phyloP scores from a whole-genome alignment of 2,113 vertebrate genomes.

The Clinocottus analis region DNA sequence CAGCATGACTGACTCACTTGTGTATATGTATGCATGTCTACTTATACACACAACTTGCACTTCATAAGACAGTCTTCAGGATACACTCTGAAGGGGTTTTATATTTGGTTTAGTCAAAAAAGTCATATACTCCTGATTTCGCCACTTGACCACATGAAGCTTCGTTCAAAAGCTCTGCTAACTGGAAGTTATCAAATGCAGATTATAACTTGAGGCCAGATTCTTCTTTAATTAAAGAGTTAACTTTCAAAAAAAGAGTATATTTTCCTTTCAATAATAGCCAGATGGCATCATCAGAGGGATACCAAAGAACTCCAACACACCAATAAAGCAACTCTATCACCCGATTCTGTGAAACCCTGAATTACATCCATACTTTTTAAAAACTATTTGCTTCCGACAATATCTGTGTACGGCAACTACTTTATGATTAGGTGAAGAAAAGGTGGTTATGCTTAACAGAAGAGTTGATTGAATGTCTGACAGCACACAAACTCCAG shows the following conservation, averaged over 20 bases:
- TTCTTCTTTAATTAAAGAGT: neutral
- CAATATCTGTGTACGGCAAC: neutral
- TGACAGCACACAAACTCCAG: neutral
- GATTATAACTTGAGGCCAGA: neutral
- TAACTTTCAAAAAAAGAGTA: neutral
- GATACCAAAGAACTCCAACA: neutral
- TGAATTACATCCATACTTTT: neutral
- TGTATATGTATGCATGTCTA: slow-evolving; percentile 22
- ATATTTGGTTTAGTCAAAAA: neutral
- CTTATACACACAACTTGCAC: slow-evolving; percentile 28
- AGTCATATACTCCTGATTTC: neutral
- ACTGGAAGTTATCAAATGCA: neutral
- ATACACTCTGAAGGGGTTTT: neutral
- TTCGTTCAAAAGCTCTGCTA: neutral
- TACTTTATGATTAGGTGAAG: neutral
- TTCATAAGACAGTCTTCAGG: neutral
- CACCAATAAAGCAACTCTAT: neutral
- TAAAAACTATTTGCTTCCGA: neutral
- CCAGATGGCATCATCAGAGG: neutral
- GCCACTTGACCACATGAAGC: neutral
- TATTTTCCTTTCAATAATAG: neutral
- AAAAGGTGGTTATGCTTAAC: neutral
- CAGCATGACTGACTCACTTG: slow-evolving; percentile 66
- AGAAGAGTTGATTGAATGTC: neutral
- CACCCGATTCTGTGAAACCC: neutral